Base-by-base conservation (phyloP, 2,888 invertebrate species). In the Eubasilissa splendida region DNA sequence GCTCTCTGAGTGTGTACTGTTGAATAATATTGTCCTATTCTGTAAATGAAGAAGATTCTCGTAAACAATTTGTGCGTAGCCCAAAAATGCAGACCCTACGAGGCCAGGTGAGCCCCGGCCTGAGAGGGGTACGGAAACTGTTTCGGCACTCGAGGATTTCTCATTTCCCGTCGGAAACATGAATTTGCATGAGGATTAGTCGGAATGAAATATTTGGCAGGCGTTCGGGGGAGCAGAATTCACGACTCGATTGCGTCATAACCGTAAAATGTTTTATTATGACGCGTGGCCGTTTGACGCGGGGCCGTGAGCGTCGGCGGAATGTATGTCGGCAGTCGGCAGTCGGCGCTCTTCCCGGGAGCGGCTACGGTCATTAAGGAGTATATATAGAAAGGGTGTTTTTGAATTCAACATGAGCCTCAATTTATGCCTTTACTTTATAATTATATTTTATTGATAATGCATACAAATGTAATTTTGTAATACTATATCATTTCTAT, bases 111-210 rank as follows among this genome's bases (percentile, higher is more conserved):
- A 50, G 50, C 71, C 33, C 14, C 22, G 22, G 22, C 22, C 22
- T 22, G 22, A 22, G 12, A 2, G 33, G 63, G 63, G 63, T 33
- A 33, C n/a, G 59, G 73, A 60, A 77, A 77, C 77, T 78, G 82
- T 74, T 77, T 66, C 76, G 76, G 71, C 76, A 54, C 53, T 66
- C 50, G 79, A 82, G 80, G 66, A 76, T 82, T 83, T 83, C 83
- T 83, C 83, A 83, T 83, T 83, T 83, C 83, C 83, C 73, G 54
- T 70, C 65, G 83, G 83, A 83, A 83, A 76, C 82, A 68, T 74
- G 82, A 83, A 83, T 83, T 83, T 83, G 83, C 83, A 83, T 83
- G 83, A 71, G 82, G 82, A 83, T 83, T 83, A 83, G 66, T 73
- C 22, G 63, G 33, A 56, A 63, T 79, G 77, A 59, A 71, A 71